Evolutionary conservation across 2,797 vertebrate species (phyloP), one percentile per base, ranked within the genome.

Genomic region (Acanthis flammea): DNA sequence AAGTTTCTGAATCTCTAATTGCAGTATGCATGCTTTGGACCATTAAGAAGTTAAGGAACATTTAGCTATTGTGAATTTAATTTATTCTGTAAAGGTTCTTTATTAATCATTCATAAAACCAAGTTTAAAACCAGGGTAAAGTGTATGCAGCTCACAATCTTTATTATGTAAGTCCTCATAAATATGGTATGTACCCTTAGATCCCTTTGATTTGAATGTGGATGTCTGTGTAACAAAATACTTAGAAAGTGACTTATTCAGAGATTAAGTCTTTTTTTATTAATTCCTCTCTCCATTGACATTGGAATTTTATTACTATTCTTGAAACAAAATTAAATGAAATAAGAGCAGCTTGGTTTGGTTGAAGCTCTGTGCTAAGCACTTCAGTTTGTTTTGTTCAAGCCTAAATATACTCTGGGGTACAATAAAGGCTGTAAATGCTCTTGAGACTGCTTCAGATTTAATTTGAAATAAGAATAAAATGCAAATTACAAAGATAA

Each of bases 171-270:
- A 92, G 79, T 85, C 50, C 89, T 89, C 77, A 57, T 95, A 76
- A 96, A 94, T 94, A 82, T 76, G 65, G 47, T 54, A 62, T 72
- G 42, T 79, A 58, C 70, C 63, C 95, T 66, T 39, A 93, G 77
- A 75, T 73, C 66, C 72, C 78, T 94, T 97, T 66, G 73, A 76
- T 82, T 91, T 88, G 68, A 86, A 76, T 90, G 63, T 72, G 58
- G 86, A 86, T 81, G 62, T 77, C 90, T 44, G 35, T 75, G 73
- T 94, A 83, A 53, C 87, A 66, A 54, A 86, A 84, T 92, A 91
- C 94, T 97, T 96, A 96, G 92, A 95, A 96, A 94, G 61, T 92
- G 95, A 94, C 91, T 95, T 96, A 86, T 28, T 96, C 65, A 93
- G 90, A 91, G 81, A 89, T 95, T 90, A 94, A 79, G 77, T 23